Percentiles rank a stretch among this genome's conserved stretches.
Evolutionary conservation across 2,888 invertebrate genomes (phyloP).

Genomic region (Unio pictorum): DNA sequence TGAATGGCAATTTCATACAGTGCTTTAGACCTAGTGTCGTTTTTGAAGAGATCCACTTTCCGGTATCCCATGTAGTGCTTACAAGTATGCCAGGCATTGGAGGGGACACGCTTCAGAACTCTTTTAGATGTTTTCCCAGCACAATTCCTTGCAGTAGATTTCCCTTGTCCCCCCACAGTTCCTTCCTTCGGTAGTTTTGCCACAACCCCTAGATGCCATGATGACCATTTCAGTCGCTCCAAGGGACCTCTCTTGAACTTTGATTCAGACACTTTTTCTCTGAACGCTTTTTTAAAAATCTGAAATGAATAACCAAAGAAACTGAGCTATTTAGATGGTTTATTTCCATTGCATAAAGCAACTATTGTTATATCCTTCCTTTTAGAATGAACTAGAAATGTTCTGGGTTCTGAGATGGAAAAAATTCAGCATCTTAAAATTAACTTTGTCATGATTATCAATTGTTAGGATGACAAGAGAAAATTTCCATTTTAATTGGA

Average conservation of each 20-base stretch:
- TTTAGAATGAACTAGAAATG: no score
- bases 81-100: not conserved
- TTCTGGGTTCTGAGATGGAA: no score
- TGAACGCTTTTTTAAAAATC: conserved; percentile 3
- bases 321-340: no score
- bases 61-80: conserved; percentile 21
- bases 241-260: conserved; percentile 33
- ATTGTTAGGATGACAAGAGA: no score
- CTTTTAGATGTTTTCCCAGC: not conserved
- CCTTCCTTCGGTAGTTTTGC: conserved; percentile 12
- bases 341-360: not conserved
- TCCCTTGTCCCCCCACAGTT: conserved; percentile 9
- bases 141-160: conserved; percentile 2
- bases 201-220: conserved; percentile 33
- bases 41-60: conserved; percentile 23
- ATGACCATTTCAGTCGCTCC: conserved; percentile 31
- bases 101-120: not conserved
- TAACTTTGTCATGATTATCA: no score
- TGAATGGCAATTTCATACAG: conserved; percentile 43
- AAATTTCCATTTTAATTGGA: not conserved
- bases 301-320: no score
- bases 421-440: no score
- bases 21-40: conserved; percentile 13
- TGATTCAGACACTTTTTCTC: conserved; percentile 34
- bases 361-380: no score